Base-by-base conservation (phyloP, 2,888 invertebrate species). In the Nymphalis c-album region DNA sequence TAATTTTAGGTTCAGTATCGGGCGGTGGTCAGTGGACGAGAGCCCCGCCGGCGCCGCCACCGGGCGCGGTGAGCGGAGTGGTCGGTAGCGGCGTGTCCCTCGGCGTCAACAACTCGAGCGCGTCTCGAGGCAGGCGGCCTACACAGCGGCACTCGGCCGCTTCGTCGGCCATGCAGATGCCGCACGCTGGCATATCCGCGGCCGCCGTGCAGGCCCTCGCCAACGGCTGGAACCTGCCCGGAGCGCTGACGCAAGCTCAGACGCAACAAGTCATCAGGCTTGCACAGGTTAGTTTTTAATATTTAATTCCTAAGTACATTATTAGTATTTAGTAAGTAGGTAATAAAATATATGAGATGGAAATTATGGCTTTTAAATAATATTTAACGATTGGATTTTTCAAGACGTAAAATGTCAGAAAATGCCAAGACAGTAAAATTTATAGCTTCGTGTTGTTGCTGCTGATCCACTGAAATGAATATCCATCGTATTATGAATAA, bases 1-100 rank as follows among this genome's bases (percentile, higher is more conserved):
- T 6, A 31, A 5, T 64, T 68, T 8, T 80, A 89, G 91, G 91
- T 2, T 78, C 88, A 40, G 88, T 86, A 53, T 80, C 86, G 20
- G 87, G 93, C 72, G 93, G 94, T 18, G 95, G 96, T 0, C 96
- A 96, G 75, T 96, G 96, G 96, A 96, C 96, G 35, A 92, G 96
- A 45, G 96, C 96, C 75, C 96, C 96, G 0, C 93, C 95, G 0
- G 95, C 95, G 50, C 96, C 96, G 10, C 95, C 96, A 1, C 90
- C 93, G 66, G 86, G 81, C 20, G 83, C 80, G 20, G 86, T 81
- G 1, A 80, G 78, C 7, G 76, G 80, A 8, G 76, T 75, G 17
- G 80, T 80, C 61, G 88, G 81, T 66, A 76, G 74, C 71, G 78
- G 81, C 55, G 82, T 69, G 26, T 47, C 64, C 16, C 62, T 76